A percentile compares a stretch with the other conserved stretches of the same genome.
These are phyloP conservation scores for Orientallactaga bullata DNA, from an alignment of 2,113 vertebrate genomes.

Conservation along the genomic window DNA sequence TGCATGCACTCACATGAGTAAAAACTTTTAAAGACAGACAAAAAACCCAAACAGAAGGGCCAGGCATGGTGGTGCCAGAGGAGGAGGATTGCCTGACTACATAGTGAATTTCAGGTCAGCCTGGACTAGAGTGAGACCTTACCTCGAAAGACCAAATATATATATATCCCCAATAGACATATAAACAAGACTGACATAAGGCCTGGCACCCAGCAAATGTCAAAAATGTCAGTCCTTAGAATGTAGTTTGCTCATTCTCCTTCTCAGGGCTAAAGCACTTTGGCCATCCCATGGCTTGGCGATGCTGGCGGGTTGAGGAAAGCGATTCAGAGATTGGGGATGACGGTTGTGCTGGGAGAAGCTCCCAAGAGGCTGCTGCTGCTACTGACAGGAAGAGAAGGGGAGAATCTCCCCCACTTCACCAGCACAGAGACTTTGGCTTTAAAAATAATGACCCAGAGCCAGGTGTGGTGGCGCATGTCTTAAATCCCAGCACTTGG, in stretches of 20 bases:
- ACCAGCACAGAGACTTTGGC: neutral
- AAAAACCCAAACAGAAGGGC: too few relatives aligned
- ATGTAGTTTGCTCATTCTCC: neutral
- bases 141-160: too few relatives aligned
- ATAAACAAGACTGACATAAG: neutral
- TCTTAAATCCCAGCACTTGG: too few relatives aligned
- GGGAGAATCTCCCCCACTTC: neutral
- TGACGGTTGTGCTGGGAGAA: neutral
- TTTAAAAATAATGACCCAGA: slow-evolving; percentile 6
- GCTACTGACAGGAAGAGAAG: neutral
- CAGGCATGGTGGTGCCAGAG: too few relatives aligned
- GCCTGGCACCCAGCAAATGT: neutral
- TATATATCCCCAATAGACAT: too few relatives aligned
- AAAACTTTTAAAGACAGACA: too few relatives aligned
- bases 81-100: too few relatives aligned
- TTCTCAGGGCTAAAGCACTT: neutral
- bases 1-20: neutral
- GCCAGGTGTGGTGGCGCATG: too few relatives aligned
- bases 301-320: neutral
- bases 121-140: too few relatives aligned
- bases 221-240: neutral
- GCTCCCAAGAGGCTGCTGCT: neutral
- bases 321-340: neutral
- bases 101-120: too few relatives aligned
- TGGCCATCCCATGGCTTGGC: neutral